A percentile compares a stretch with the other conserved stretches of the same genome.
These are phyloP conservation scores for Pseudoips prasinana DNA, from an alignment of 2,888 invertebrate species.

Conservation along the genomic window DNA sequence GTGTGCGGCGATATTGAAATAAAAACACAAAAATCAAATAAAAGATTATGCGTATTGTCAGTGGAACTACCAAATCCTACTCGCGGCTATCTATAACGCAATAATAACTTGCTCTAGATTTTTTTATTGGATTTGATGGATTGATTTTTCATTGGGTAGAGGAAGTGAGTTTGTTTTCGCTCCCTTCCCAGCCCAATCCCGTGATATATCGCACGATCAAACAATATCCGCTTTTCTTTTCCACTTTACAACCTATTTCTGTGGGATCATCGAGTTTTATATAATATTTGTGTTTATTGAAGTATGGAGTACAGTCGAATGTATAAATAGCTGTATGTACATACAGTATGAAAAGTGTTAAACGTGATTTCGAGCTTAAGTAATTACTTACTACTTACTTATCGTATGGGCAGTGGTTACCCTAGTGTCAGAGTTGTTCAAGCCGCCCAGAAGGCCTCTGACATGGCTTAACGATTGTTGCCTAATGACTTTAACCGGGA, in stretches of 20 bases:
- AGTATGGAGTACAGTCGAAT: too few relatives aligned
- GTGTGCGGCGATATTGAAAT: too few relatives aligned
- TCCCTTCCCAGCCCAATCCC: slow-evolving; percentile 32
- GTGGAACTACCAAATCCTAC: slow-evolving; percentile 20
- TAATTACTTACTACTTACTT: too few relatives aligned
- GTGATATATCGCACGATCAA: slow-evolving; percentile 51
- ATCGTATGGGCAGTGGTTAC: too few relatives aligned
- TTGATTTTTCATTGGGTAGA: slow-evolving; percentile 58
- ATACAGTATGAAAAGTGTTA: too few relatives aligned
- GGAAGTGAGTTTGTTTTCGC: slow-evolving; percentile 47
- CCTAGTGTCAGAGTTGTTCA: too few relatives aligned
- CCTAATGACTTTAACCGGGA: too few relatives aligned
- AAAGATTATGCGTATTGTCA: slow-evolving; percentile 11
- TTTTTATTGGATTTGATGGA: slow-evolving; percentile 55
- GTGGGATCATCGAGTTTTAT: slow-evolving; percentile 32
- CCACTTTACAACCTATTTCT: slow-evolving; percentile 42
- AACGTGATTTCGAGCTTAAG: too few relatives aligned
- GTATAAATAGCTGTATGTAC: too few relatives aligned
- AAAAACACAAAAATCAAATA: slow-evolving; percentile 12
- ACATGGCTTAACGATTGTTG: too few relatives aligned
- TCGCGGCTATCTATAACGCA: slow-evolving; percentile 30
- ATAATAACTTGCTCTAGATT: slow-evolving; percentile 45
- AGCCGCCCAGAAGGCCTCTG: too few relatives aligned
- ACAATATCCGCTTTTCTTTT: slow-evolving; percentile 50
- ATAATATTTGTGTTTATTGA: slow-evolving; percentile 27